Percentiles rank a stretch among this genome's conserved stretches.
phyloP scores from a whole-genome alignment of 2,797 vertebrate species.

The Smutsia temminckii region DNA sequence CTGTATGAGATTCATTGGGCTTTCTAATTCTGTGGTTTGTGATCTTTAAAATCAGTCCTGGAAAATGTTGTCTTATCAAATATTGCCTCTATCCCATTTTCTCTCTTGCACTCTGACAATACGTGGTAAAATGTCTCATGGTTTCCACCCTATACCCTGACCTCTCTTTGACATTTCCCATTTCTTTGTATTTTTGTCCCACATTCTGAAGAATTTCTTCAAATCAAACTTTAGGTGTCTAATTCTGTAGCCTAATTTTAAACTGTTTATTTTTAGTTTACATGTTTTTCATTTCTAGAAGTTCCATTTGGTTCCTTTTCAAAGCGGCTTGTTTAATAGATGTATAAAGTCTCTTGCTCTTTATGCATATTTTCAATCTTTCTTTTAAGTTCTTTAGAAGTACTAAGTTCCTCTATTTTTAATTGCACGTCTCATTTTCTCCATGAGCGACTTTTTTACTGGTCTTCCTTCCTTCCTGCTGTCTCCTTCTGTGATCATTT shows the following conservation, averaged over 20 bases:
- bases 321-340: background rate
- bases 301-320: background rate
- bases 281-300: background rate
- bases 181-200: background rate
- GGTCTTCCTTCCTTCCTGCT: background rate
- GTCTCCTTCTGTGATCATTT: background rate
- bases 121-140: background rate
- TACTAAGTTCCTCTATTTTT: background rate
- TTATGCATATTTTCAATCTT: background rate
- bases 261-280: background rate
- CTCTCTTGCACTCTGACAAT: background rate
- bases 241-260: background rate
- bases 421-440: background rate
- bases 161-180: background rate
- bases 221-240: background rate
- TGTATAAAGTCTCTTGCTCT: background rate
- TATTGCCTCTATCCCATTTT: background rate
- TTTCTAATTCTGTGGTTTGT: background rate
- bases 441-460: background rate
- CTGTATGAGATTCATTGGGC: background rate
- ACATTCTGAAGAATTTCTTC: background rate
- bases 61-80: background rate
- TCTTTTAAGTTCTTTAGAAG: background rate
- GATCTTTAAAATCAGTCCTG: background rate
- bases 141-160: background rate